Evolutionary conservation across 2,113 vertebrate genomes (phyloP).

Genomic region (Chlorodrepanis virens): DNA sequence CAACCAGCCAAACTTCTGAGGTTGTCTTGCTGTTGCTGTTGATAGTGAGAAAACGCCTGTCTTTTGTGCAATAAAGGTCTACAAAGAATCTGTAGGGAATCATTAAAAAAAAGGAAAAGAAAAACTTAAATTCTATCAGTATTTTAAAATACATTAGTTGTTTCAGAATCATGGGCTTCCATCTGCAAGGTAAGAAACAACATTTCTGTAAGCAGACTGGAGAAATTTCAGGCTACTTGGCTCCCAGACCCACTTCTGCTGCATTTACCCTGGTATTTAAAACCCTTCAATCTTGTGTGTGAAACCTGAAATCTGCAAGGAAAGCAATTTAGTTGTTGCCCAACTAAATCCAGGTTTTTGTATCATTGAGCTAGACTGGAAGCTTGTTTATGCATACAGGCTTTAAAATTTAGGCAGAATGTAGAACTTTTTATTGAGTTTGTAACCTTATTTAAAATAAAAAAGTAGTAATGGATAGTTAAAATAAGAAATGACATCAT

Average conservation of each 20-base stretch:
- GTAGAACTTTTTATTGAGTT: neutral
- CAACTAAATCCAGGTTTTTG: neutral
- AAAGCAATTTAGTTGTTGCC: neutral
- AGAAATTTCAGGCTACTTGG: neutral
- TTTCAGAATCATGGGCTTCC: neutral
- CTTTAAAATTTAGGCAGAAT: neutral
- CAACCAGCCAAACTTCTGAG: slow-evolving; percentile 89
- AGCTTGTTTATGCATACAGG: neutral
- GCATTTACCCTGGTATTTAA: neutral
- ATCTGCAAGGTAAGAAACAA: neutral
- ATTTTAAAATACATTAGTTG: neutral
- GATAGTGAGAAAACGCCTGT: slow-evolving; percentile 84
- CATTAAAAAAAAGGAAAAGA: neutral
- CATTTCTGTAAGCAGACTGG: neutral
- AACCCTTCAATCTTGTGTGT: neutral
- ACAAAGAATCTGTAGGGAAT: slow-evolving; percentile 83
- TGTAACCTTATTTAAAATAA: neutral
- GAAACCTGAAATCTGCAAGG: neutral
- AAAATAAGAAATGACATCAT: neutral
- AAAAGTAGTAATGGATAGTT: neutral
- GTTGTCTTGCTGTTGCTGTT: slow-evolving; percentile 90
- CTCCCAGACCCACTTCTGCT: neutral
- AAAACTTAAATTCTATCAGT: neutral
- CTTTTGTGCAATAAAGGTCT: slow-evolving; percentile 86
- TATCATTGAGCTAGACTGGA: neutral